These are phyloP conservation scores for Deroptyus accipitrinus DNA, from an alignment of 2,113 vertebrate species.

Conservation along the genomic window DNA sequence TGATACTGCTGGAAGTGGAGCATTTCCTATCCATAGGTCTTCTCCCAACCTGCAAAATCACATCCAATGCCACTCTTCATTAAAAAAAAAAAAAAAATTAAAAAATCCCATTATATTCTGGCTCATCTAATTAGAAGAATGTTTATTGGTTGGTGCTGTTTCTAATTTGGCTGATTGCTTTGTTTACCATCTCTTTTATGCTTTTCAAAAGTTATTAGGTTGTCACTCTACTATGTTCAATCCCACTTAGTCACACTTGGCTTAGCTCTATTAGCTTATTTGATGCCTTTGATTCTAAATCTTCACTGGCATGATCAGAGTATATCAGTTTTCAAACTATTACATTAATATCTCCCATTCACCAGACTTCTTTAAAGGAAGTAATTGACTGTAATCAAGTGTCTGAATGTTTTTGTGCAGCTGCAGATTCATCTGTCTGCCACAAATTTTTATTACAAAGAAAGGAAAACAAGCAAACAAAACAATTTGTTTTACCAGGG, in stretches of 20 bases:
- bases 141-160: background rate
- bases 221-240: background rate
- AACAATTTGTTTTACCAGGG: background rate
- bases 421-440: background rate
- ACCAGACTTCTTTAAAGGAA: background rate
- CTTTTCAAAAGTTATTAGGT: slow-evolving; percentile 11
- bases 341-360: slow-evolving; percentile 11
- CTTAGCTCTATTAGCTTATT: background rate
- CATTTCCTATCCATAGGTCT: background rate
- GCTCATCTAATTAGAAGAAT: background rate
- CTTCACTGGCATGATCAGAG: background rate
- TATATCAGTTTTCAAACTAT: slow-evolving; percentile 14
- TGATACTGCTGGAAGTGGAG: background rate
- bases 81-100: background rate
- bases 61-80: background rate
- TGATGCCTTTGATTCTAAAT: slow-evolving; percentile 12
- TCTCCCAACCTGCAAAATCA: background rate
- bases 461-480: background rate
- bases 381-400: slow-evolving; percentile 11
- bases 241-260: background rate
- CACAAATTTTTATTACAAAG: background rate
- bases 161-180: background rate
- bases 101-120: background rate
- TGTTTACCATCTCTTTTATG: background rate
- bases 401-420: background rate